Evolutionary conservation across 2,888 invertebrate genomes (phyloP).

Genomic region (Netelia inedita): DNA sequence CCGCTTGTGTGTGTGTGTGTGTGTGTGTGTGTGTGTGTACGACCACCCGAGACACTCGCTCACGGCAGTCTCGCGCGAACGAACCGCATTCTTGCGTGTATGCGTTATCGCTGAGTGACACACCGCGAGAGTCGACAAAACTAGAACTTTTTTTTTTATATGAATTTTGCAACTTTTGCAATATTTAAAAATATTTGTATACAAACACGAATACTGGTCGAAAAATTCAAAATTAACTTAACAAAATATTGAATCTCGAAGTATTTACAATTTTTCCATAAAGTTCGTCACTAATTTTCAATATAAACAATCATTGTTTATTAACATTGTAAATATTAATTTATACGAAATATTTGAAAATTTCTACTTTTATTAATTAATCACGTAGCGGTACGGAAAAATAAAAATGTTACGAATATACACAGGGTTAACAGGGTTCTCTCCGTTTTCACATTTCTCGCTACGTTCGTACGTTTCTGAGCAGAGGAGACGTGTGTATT

Average conservation of each 20-base stretch:
- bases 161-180: neutral
- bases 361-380: no score
- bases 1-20: neutral
- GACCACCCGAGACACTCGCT: slow-evolving; percentile 12
- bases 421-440: neutral
- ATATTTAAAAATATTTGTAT: neutral
- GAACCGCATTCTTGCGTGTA: neutral
- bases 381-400: no score
- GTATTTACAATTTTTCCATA: no score
- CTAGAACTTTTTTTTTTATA: neutral
- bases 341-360: no score
- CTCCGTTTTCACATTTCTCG: neutral
- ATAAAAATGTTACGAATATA: no score
- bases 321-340: no score
- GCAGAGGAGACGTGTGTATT: neutral
- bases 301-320: no score
- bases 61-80: neutral
- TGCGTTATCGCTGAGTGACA: neutral
- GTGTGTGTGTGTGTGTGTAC: neutral
- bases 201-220: no score
- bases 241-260: no score
- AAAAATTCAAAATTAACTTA: no score
- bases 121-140: neutral
- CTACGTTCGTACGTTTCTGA: neutral
- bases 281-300: no score